Conservation (phyloP, 2,113 vertebrate genomes). For the Cricetomys ansorgei region DNA sequence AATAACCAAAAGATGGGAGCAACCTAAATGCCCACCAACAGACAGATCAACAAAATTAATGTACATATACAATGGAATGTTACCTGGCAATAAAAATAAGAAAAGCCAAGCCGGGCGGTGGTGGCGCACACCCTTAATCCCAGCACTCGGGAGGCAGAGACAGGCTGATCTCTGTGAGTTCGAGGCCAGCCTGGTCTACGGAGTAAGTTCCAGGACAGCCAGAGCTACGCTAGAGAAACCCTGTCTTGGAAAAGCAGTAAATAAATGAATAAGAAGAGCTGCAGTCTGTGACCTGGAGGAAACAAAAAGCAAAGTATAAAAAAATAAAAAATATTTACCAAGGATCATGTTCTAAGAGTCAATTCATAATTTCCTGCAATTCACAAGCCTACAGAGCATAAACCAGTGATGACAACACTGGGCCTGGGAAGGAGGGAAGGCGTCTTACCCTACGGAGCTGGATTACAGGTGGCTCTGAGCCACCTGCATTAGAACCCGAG, state of each 20-base stretch:
- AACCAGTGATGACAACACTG: too few relatives aligned
- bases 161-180: too few relatives aligned
- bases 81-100: slow-evolving; percentile 25
- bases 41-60: not conserved
- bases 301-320: not conserved
- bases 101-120: too few relatives aligned
- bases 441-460: not conserved
- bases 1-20: not conserved
- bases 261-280: too few relatives aligned
- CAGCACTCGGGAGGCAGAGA: too few relatives aligned
- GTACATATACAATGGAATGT: not conserved
- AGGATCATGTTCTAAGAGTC: not conserved
- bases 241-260: too few relatives aligned
- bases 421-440: not conserved
- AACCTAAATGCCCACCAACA: not conserved
- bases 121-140: too few relatives aligned
- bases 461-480: not conserved
- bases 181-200: too few relatives aligned
- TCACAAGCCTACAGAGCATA: not conserved
- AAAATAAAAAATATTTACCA: not conserved
- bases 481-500: not conserved
- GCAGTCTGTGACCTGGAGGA: not conserved
- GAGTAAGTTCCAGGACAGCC: too few relatives aligned
- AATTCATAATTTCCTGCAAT: not conserved
- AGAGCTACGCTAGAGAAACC: too few relatives aligned